Evolutionary conservation across 2,888 invertebrate species (phyloP).

Genomic region (Acanthacorydalis orientalis): DNA sequence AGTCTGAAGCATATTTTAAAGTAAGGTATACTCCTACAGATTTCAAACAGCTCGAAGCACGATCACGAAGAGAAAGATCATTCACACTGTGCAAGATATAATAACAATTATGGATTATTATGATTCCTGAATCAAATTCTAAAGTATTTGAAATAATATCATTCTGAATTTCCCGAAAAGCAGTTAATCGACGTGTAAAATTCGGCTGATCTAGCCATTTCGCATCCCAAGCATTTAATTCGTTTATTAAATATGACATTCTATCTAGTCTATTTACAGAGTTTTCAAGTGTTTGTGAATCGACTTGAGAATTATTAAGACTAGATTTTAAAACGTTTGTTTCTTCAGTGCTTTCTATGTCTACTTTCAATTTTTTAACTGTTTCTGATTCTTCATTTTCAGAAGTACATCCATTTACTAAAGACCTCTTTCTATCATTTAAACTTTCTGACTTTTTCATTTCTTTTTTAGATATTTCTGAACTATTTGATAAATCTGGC

Average conservation of each 20-base stretch:
- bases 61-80: constrained; percentile 70
- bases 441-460: too few relatives aligned
- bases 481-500: too few relatives aligned
- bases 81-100: constrained; percentile 60
- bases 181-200: constrained; percentile 63
- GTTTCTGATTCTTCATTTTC: too few relatives aligned
- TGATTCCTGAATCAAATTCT: constrained; percentile 45
- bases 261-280: constrained; percentile 22
- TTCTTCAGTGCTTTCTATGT: too few relatives aligned
- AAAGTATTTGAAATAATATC: constrained; percentile 31
- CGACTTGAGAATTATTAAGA: too few relatives aligned
- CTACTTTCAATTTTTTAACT: too few relatives aligned
- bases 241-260: constrained; percentile 35
- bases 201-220: constrained; percentile 91
- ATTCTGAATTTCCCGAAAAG: constrained; percentile 50
- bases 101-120: constrained; percentile 69
- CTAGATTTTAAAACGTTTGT: too few relatives aligned
- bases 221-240: constrained; percentile 76
- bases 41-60: constrained; percentile 57
- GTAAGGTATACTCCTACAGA: constrained; percentile 47
- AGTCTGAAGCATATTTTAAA: constrained; percentile 32
- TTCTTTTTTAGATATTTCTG: too few relatives aligned
- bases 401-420: too few relatives aligned
- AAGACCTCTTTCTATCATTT: too few relatives aligned
- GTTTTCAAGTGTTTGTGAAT: too few relatives aligned